These are phyloP conservation scores for Fistularia commersonii DNA, from an alignment of 2,797 vertebrate genomes.

Conservation along the genomic window DNA sequence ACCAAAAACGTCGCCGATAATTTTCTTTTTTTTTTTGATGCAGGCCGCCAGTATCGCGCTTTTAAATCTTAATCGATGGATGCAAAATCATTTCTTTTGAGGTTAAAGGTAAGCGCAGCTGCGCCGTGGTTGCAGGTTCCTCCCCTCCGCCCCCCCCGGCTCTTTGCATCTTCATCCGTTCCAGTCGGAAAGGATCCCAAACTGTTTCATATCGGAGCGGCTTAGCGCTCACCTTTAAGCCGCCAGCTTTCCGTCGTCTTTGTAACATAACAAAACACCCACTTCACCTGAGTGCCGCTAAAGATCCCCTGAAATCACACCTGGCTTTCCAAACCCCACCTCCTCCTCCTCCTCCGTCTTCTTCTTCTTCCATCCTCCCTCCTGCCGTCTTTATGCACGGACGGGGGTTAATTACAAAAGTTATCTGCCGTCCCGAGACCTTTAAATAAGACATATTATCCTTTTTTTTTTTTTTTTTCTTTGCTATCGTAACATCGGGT, in stretches of 20 bases:
- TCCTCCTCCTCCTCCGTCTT: neutral
- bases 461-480: no score
- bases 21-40: no score
- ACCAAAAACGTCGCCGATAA: no score
- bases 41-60: no score
- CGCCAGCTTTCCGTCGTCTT: constrained; percentile 42
- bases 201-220: constrained; percentile 74
- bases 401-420: constrained; percentile 30
- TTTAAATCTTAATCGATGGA: no score
- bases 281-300: constrained; percentile 64
- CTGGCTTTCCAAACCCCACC: constrained; percentile 11
- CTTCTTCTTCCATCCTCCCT: no score
- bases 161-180: constrained; percentile 76
- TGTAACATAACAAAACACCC: constrained; percentile 53
- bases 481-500: no score
- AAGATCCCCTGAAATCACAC: constrained; percentile 64
- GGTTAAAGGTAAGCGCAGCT: constrained; percentile 4
- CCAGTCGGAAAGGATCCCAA: constrained; percentile 74
- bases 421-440: no score
- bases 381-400: constrained; percentile 14
- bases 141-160: constrained; percentile 31
- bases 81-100: no score
- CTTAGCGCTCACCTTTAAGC: constrained; percentile 64
- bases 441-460: no score
- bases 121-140: constrained; percentile 1